phyloP scores from a whole-genome alignment of 2,888 invertebrate genomes.

The Elmis aenea region DNA sequence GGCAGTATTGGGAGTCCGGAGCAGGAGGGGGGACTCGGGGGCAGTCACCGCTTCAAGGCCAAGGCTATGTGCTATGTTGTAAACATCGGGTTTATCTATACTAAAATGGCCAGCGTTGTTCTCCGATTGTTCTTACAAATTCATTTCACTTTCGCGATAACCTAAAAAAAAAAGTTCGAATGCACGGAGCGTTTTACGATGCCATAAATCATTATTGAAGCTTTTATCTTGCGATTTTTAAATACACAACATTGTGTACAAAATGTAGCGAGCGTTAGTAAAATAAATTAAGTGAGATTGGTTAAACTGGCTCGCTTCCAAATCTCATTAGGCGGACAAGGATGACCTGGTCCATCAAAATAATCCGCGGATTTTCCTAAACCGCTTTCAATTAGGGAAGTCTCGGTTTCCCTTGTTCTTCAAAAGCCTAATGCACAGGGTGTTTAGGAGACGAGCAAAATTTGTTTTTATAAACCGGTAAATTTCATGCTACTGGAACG shows the following conservation, averaged over 20 bases:
- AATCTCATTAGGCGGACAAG: conserved; percentile 2
- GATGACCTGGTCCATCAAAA: conserved; percentile 4
- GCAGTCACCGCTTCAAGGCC: conserved; percentile 41
- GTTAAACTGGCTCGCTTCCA: conserved; percentile 6
- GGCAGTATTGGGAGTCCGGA: conserved; percentile 34
- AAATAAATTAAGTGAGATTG: conserved; percentile 4
- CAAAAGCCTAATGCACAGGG: no score
- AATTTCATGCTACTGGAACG: no score
- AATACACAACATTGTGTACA: background rate
- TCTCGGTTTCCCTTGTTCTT: conserved; percentile 1
- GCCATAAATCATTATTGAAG: background rate
- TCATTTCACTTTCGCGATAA: conserved; percentile 3
- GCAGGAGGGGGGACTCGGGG: conserved; percentile 29
- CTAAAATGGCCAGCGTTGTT: conserved; percentile 16
- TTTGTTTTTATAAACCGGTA: no score
- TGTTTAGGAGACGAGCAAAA: no score
- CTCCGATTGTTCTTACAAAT: background rate
- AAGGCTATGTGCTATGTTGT: conserved; percentile 38
- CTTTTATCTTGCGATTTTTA: conserved; percentile 1
- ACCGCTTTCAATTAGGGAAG: conserved; percentile 4
- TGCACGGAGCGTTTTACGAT: background rate
- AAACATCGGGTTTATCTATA: conserved; percentile 32
- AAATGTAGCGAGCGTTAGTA: conserved; percentile 3
- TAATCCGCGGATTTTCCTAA: conserved; percentile 2
- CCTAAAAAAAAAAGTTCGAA: background rate